Conservation (phyloP, 2,888 invertebrate species). For the Digitonthophagus gazella region DNA sequence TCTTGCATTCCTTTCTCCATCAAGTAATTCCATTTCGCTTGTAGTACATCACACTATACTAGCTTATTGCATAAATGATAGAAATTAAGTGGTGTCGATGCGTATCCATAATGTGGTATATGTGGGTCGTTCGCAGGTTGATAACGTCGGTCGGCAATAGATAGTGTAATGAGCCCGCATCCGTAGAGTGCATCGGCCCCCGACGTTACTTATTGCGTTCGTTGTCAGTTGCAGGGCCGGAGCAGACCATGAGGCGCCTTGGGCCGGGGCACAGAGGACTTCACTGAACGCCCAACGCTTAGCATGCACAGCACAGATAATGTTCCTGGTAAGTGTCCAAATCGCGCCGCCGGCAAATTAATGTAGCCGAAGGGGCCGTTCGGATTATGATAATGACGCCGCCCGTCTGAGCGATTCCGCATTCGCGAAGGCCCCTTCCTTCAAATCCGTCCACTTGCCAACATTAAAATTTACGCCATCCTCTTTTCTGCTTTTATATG, state of each 20-base stretch:
- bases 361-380: conserved; percentile 3
- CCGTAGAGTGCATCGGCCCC: conserved; percentile 28
- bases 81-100: no score
- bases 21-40: no score
- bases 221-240: conserved; percentile 39
- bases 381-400: not conserved
- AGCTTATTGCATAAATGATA: no score
- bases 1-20: no score
- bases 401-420: no score
- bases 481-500: no score
- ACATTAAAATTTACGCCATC: not conserved
- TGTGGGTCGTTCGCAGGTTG: conserved; percentile 28
- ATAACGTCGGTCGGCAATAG: conserved; percentile 25
- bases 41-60: no score
- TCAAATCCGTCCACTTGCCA: not conserved
- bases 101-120: no score
- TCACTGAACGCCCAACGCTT: conserved; percentile 38
- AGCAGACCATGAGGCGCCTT: conserved; percentile 43
- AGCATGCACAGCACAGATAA: conserved; percentile 54
- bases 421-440: no score
- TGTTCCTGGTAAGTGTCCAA: conserved; percentile 49
- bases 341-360: conserved; percentile 16
- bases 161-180: conserved; percentile 40
- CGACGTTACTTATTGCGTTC: conserved; percentile 30
- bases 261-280: conserved; percentile 35